These are phyloP conservation scores for Microctenopoma steveboyesi DNA, from an alignment of 2,797 vertebrate species.

Conservation along the genomic window DNA sequence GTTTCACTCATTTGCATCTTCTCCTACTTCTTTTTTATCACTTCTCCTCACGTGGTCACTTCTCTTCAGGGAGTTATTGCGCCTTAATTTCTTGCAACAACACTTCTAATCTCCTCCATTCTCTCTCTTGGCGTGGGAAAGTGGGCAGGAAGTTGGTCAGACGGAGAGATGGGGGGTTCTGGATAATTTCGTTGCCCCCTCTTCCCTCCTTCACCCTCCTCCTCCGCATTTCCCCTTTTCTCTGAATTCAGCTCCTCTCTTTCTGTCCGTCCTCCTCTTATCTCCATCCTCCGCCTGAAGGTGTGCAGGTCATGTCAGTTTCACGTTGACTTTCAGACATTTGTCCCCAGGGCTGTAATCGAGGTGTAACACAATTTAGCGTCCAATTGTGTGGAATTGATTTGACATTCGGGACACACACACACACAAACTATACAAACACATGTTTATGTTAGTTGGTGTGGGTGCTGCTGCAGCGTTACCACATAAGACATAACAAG, in stretches of 20 bases:
- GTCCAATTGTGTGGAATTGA: conserved; percentile 27
- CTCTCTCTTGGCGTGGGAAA: conserved; percentile 65
- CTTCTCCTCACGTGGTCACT: conserved; percentile 26
- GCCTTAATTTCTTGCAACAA: conserved; percentile 56
- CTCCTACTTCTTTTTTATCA: neutral
- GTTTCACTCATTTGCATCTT: conserved; percentile 3
- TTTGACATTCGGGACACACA: conserved; percentile 2
- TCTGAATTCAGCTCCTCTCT: neutral
- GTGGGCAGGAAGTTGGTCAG: conserved; percentile 72
- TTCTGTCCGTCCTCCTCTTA: neutral
- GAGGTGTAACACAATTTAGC: conserved; percentile 23
- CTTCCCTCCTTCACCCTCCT: neutral
- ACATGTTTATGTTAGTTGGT: neutral
- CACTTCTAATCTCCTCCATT: conserved; percentile 54
- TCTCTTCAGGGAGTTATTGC: conserved; percentile 33
- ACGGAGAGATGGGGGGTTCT: conserved; percentile 62
- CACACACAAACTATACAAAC: conserved; percentile 18
- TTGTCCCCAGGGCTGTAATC: conserved; percentile 26
- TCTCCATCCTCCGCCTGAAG: neutral
- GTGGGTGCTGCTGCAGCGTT: neutral
- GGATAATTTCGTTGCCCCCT: conserved; percentile 57
- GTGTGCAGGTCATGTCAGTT: conserved; percentile 19
- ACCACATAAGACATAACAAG: too few relatives aligned
- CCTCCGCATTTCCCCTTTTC: conserved; percentile 14
- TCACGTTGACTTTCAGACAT: conserved; percentile 27